Conservation (phyloP, 2,113 vertebrate species). For the Hydrolagus affinis region DNA sequence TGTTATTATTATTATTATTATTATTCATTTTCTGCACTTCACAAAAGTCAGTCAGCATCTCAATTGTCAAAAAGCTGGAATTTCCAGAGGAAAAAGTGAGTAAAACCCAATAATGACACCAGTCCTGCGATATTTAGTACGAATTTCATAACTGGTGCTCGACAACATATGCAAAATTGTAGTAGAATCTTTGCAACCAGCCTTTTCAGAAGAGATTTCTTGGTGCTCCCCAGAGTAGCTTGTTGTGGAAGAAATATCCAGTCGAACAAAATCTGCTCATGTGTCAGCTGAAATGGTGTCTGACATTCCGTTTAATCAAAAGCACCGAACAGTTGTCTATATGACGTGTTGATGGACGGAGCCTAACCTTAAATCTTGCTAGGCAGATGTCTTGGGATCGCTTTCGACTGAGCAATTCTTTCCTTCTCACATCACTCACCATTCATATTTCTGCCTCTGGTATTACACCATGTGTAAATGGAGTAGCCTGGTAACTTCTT, state of each 20-base stretch:
- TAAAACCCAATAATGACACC: background rate
- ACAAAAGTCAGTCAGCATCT: background rate
- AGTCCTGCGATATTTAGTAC: background rate
- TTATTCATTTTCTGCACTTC: background rate
- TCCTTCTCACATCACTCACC: slow-evolving; percentile 2
- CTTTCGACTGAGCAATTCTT: background rate
- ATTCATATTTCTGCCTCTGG: slow-evolving; percentile 13
- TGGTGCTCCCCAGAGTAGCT: background rate
- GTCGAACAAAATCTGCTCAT: background rate
- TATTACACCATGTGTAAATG: background rate
- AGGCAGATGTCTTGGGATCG: slow-evolving; percentile 2
- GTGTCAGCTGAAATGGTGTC: background rate
- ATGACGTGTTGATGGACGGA: background rate
- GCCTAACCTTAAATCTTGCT: background rate
- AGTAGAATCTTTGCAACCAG: too few species aligned
- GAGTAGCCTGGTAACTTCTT: background rate
- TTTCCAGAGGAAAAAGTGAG: background rate
- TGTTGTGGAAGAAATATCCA: background rate
- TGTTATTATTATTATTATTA: background rate
- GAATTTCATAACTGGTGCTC: background rate
- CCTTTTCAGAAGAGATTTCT: background rate
- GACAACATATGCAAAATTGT: too few species aligned
- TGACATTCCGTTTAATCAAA: background rate
- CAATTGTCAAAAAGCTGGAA: background rate
- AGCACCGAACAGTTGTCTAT: background rate